Evolutionary conservation across 2,797 vertebrate species (phyloP), one percentile per base, ranked within the genome.

Genomic region (Halcyon smyrnensis): DNA sequence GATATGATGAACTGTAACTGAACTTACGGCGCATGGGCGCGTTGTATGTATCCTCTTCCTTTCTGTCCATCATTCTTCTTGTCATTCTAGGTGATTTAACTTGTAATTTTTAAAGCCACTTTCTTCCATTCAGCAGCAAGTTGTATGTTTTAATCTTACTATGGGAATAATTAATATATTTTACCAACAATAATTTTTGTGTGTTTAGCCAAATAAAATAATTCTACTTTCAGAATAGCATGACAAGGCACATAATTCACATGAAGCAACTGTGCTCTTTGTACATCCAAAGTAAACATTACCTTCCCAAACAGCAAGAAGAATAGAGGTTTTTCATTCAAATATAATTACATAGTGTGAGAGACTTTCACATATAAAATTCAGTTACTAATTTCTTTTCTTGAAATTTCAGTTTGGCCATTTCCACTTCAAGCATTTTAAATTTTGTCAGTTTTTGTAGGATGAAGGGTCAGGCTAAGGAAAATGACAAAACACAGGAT

Each of bases 1-100:
- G 84, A 63, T 73, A 56, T 92, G 68, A 87, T 92, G 57, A 30
- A 92, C 88, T 90, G 86, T 57, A 71, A 69, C 64, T 93, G 80
- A 95, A 91, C 64, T 90, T 89, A 43, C 11, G 48, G 84, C 79
- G 48, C 30, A 28, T 68, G 37, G 27, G 25, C 15, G 36, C 23
- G 75, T 87, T 12, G 2, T 74, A 28, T 54, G 18, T 32, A 17
- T 65, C 77, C 15, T 77, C 45, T 50, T 83, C 30, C 59, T 54
- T 78, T 45, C 60, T 48, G 19, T 13, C 59, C 57, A 50, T 54
- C 32, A 13, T 69, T 60, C 12, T 78, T 32, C 9, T 1, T 82
- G 39, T 28, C 43, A n/a, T 82, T 89, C 51, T 60, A 48, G 19
- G 12, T 62, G 32, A 69, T 84, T 79, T 64, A 54, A 71, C 11